phyloP scores from a whole-genome alignment of 2,888 invertebrate genomes.

The Balanococcus diminutus region DNA sequence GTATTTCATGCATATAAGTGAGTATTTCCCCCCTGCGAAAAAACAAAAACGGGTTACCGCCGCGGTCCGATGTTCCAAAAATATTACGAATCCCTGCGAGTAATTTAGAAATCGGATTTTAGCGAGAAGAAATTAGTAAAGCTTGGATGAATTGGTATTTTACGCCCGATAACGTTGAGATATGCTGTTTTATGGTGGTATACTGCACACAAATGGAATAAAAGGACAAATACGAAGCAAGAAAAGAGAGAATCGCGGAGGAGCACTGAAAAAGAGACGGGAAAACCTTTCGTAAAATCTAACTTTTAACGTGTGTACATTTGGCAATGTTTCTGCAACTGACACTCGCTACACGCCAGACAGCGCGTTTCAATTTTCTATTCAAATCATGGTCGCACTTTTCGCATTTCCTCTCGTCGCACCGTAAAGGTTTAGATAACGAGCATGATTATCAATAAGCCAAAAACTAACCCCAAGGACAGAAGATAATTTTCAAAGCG shows the following conservation, averaged over 20 bases:
- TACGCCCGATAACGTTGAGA: constrained; percentile 41
- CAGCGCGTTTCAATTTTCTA: constrained; percentile 31
- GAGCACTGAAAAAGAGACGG: constrained; percentile 13
- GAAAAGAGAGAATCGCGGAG: constrained; percentile 36
- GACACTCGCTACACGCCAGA: constrained; percentile 29
- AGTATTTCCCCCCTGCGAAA: background rate
- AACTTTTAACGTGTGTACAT: constrained; percentile 37
- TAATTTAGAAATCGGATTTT: constrained; percentile 43
- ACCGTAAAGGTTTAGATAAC: constrained; percentile 15
- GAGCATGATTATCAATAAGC: background rate
- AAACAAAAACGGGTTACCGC: background rate
- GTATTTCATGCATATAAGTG: too few relatives aligned
- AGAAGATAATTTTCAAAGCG: background rate
- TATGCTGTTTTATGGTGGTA: constrained; percentile 41
- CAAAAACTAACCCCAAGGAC: background rate
- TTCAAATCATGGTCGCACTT: constrained; percentile 28
- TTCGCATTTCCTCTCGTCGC: background rate
- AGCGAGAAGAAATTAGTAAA: constrained; percentile 44
- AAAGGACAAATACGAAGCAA: constrained; percentile 29
- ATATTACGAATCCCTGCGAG: constrained; percentile 35
- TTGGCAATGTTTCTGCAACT: constrained; percentile 37
- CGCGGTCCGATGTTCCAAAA: background rate
- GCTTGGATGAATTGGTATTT: constrained; percentile 39
- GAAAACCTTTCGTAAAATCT: constrained; percentile 36
- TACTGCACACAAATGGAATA: constrained; percentile 32